Base-by-base conservation (phyloP, 2,888 invertebrate genomes). In the Chironomus tentans region DNA sequence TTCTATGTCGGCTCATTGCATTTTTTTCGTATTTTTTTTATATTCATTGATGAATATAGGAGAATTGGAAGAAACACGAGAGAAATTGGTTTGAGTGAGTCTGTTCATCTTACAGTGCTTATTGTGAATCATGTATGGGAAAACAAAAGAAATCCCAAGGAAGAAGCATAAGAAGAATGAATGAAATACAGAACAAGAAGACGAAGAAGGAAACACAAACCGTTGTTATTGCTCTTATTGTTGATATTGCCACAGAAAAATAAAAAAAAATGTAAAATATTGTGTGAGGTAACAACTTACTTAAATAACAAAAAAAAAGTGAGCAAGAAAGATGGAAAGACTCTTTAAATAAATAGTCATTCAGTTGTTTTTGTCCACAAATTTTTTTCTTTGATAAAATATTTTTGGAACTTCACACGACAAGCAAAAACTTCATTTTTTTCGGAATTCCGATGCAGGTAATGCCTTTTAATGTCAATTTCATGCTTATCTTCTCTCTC, bases 271-370 rank as follows among this genome's bases (percentile, higher is more conserved):
- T 15, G 56, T 56, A 18, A 56, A 56, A 56, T n/a, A 18, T 46
- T 70, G 72, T 72, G 72, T 72, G 62, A 72, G 72, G 72, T 72
- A 72, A 72, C 72, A 72, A 72, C 62, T 71, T 71, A 71, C 28
- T 71, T 47, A 71, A 47, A 12, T 47, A 18, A 56, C n/a, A 56
- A 56, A n/a, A n/a, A n/a, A n/a, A n/a, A n/a, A n/a, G n/a, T n/a
- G n/a, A n/a, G n/a, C n/a, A n/a, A n/a, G n/a, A n/a, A n/a, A n/a
- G n/a, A 15, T 56, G 15, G 15, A 38, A 13, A 48, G n/a, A 48
- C n/a, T 48, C 4, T 70, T 70, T 70, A n/a, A 48, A 48, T 70
- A 70, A 70, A 50, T 71, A 70, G 12, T 71, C 28, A 22, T n/a
- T 65, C 62, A n/a, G 15, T 65, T 65, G 15, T 50, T 50, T 38